Evolutionary conservation across 92 coral and sea anemone species (phyloP), one percentile per base, ranked within the genome.

Genomic region (Phenganax marumi): DNA sequence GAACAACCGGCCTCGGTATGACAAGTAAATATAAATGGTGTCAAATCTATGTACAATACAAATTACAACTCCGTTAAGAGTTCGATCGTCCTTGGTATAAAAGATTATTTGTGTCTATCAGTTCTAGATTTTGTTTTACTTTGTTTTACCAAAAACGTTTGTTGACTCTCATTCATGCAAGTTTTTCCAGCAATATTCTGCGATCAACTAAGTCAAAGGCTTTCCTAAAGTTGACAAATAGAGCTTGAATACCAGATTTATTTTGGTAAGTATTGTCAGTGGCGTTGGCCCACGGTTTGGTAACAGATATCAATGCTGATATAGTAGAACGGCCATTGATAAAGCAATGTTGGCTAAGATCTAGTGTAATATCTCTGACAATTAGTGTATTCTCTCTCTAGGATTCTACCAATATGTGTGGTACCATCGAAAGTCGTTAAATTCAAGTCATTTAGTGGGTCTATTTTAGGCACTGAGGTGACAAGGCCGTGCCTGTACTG

Each of bases 261-360:
- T 19, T 19, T 43, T 74, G 21, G 79, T 1, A 17, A 22, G 7
- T 77, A 56, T 24, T 62, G 12, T 64, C 82, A 3, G 50, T 56
- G 46, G 75, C 84, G 19, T 80, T 21, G 65, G 47, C 63, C 75
- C 75, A 48, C 16, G 73, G 56, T 64, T 80, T 74, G 12, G 75
- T 62, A n/a, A 64, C 47, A 46, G 75, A 23, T 62, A 80, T 43
- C 75, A 63, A 43, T 0, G 84, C 84, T 18, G 84, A 80, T 80
- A 60, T 49, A 69, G 85, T 81, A n/a, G 85, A 81, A 50, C 75
- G 85, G 56, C 77, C 85, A 7, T 18, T 64, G 25, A 53, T 71
- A 49, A 81, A 81, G 68, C 76, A 76, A 81, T 81, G 77, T 3
- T 81, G 85, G 23, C 68, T 81, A n/a, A 46, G 13, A 22, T 66